phyloP scores from a whole-genome alignment of 2,113 vertebrate genomes.

The Telmatochromis brachygnathus region DNA sequence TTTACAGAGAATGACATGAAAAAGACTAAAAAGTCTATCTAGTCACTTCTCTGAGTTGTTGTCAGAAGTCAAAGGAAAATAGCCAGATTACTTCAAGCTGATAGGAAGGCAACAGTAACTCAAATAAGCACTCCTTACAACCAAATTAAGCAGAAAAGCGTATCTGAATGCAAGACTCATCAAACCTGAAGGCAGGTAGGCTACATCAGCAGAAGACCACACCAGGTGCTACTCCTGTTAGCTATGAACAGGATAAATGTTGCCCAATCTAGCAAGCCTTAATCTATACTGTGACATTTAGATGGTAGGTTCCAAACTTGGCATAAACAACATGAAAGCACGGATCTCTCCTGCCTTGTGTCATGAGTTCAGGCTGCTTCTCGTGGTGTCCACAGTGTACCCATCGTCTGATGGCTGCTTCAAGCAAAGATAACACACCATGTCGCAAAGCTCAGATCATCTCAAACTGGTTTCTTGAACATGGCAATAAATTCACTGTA shows the following conservation, averaged over 20 bases:
- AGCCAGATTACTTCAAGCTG: not conserved
- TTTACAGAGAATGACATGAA: not conserved
- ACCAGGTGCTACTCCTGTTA: not conserved
- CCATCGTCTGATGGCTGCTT: not conserved
- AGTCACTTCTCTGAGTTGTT: not conserved
- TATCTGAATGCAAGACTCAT: not conserved
- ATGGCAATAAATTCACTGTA: not conserved
- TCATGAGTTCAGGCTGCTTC: not conserved
- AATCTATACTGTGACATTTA: not conserved
- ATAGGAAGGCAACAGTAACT: not conserved
- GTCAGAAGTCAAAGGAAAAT: not conserved
- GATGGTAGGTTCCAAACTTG: not conserved
- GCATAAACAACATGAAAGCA: not conserved
- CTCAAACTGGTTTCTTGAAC: not conserved
- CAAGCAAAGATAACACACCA: not conserved
- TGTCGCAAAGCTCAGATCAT: not conserved
- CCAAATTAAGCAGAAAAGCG: not conserved
- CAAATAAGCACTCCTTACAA: not conserved
- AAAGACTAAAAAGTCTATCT: not conserved
- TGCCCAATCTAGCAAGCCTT: fast-evolving
- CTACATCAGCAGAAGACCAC: not conserved
- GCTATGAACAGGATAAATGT: not conserved
- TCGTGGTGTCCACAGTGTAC: not conserved
- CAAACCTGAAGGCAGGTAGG: not conserved
- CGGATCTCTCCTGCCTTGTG: not conserved